Evolutionary conservation across 2,888 invertebrate genomes (phyloP).

Genomic region (Lasioglossum malachurum): DNA sequence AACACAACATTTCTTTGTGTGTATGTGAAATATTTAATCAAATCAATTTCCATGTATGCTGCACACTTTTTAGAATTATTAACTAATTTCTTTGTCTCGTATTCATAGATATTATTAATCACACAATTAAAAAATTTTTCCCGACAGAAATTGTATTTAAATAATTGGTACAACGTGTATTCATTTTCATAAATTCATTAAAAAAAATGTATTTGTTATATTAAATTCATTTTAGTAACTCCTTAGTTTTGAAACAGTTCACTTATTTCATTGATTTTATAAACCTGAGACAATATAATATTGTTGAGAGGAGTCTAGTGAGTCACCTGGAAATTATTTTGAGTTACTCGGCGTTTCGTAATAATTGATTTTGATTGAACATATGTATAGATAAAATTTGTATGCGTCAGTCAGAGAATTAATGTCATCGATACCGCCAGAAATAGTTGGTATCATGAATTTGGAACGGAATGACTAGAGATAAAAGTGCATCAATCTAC

Average conservation of each 20-base stretch:
- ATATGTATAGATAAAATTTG: too few relatives aligned
- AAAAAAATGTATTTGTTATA: too few relatives aligned
- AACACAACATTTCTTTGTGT: not conserved
- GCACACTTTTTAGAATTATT: not conserved
- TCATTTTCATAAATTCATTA: not conserved
- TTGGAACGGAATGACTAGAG: not conserved
- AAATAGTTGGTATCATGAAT: not conserved
- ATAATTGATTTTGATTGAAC: not conserved
- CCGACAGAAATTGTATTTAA: not conserved
- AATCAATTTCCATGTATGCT: not conserved
- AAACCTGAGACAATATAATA: not conserved
- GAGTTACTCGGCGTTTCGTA: not conserved
- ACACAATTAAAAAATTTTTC: not conserved
- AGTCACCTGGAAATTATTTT: not conserved
- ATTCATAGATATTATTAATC: not conserved
- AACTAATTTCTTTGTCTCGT: not conserved
- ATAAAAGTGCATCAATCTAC: constrained; percentile 11
- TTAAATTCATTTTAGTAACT: not conserved
- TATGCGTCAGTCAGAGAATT: constrained; percentile 27
- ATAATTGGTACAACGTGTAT: not conserved
- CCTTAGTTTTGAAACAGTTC: not conserved
- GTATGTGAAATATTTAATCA: not conserved
- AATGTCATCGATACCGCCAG: constrained; percentile 7
- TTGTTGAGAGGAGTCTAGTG: not conserved
- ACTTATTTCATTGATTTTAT: not conserved